Percentiles rank a stretch among this genome's conserved stretches.
phyloP scores from a whole-genome alignment of 2,888 invertebrate species.

The Galerucella pusilla region DNA sequence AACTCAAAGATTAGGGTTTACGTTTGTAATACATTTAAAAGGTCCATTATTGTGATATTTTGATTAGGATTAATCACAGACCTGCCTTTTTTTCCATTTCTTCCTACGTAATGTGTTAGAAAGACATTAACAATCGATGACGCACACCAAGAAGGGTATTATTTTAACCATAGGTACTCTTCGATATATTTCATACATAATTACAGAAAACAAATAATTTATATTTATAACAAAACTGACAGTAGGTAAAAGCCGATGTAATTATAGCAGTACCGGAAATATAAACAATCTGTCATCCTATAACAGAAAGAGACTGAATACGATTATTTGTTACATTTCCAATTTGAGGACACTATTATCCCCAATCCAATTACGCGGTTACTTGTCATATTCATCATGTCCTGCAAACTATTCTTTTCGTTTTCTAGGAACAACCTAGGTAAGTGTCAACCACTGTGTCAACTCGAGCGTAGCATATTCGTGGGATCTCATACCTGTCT shows the following conservation, averaged over 20 bases:
- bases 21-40: too few species aligned
- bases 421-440: slow-evolving; percentile 22
- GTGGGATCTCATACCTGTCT: slow-evolving; percentile 28
- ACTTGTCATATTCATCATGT: slow-evolving; percentile 35
- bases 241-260: neutral
- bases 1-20: too few species aligned
- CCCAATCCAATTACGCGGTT: slow-evolving; percentile 26
- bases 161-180: too few species aligned
- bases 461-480: slow-evolving; percentile 26
- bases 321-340: slow-evolving; percentile 19
- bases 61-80: too few species aligned
- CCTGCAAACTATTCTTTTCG: slow-evolving; percentile 21
- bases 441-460: slow-evolving; percentile 26
- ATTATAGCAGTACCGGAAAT: neutral
- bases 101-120: too few species aligned
- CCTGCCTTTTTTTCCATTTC: too few species aligned
- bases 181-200: too few species aligned
- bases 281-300: neutral
- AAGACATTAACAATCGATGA: too few species aligned
- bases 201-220: too few species aligned
- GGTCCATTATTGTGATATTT: too few species aligned
- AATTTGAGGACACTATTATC: slow-evolving; percentile 22
- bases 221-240: too few species aligned
- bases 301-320: neutral
- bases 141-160: too few species aligned